phyloP scores from a whole-genome alignment of 2,113 vertebrate species.

The Nipponia nippon region DNA sequence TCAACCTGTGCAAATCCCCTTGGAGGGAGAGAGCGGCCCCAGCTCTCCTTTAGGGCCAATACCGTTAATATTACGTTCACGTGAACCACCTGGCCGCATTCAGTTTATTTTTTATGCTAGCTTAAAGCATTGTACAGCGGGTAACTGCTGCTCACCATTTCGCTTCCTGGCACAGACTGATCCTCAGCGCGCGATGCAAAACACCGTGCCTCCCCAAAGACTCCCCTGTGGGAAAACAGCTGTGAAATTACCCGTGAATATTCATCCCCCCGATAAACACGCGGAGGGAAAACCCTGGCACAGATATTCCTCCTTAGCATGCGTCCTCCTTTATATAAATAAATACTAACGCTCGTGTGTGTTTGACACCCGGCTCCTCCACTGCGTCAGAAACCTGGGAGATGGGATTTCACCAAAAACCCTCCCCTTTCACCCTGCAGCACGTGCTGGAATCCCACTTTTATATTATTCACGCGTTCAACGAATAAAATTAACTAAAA shows the following conservation, averaged over 20 bases:
- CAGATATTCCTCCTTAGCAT: not conserved
- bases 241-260: not conserved
- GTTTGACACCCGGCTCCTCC: not conserved
- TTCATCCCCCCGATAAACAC: not conserved
- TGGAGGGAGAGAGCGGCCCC: not conserved
- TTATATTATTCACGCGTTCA: too few relatives aligned
- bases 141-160: not conserved
- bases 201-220: fast-evolving
- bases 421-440: fast-evolving
- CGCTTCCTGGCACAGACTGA: fast-evolving
- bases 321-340: not conserved
- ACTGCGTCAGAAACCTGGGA: fast-evolving
- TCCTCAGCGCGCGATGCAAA: not conserved
- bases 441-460: not conserved
- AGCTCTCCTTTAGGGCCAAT: too few relatives aligned
- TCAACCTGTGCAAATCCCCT: not conserved
- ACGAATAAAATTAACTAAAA: not conserved
- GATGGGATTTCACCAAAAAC: not conserved
- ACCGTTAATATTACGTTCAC: too few relatives aligned
- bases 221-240: not conserved
- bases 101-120: not conserved
- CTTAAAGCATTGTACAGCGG: fast-evolving
- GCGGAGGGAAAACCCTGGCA: not conserved
- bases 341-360: fast-evolving
- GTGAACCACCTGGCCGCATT: not conserved